These are phyloP conservation scores for Notocelia uddmanniana DNA, from an alignment of 2,888 invertebrate genomes.

Conservation along the genomic window DNA sequence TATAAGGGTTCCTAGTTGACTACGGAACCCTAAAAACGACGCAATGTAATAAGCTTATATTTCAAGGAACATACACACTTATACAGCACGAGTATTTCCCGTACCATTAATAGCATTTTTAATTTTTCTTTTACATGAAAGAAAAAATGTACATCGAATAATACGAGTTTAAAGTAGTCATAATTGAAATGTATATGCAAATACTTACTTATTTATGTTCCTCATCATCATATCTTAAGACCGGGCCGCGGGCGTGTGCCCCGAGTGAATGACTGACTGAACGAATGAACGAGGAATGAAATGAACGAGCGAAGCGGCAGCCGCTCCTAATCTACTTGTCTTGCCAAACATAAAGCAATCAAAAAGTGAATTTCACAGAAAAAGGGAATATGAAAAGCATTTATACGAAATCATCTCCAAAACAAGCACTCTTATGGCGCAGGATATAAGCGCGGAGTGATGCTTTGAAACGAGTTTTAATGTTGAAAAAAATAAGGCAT, in stretches of 20 bases:
- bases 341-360: constrained; percentile 47
- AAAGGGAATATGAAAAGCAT: constrained; percentile 46
- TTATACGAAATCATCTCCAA: constrained; percentile 45
- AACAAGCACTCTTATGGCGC: constrained; percentile 29
- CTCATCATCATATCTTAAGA: background rate
- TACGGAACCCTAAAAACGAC: too few relatives aligned
- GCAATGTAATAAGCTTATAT: too few relatives aligned
- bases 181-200: background rate
- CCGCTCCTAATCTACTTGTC: constrained; percentile 43
- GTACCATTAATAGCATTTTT: too few relatives aligned
- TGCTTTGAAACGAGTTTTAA: background rate
- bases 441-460: background rate
- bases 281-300: constrained; percentile 6
- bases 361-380: constrained; percentile 46
- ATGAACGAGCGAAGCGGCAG: constrained; percentile 2
- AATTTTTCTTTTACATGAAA: too few relatives aligned
- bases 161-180: background rate
- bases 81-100: too few relatives aligned
- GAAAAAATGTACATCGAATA: background rate
- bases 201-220: background rate
- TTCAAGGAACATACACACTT: too few relatives aligned
- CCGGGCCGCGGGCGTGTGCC: background rate
- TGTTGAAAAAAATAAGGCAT: too few relatives aligned
- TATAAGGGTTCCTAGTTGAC: too few relatives aligned
- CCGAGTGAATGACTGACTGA: background rate